These are phyloP conservation scores for Drosophila kambysellisi DNA, from an alignment of 2,888 invertebrate genomes.

Conservation along the genomic window DNA sequence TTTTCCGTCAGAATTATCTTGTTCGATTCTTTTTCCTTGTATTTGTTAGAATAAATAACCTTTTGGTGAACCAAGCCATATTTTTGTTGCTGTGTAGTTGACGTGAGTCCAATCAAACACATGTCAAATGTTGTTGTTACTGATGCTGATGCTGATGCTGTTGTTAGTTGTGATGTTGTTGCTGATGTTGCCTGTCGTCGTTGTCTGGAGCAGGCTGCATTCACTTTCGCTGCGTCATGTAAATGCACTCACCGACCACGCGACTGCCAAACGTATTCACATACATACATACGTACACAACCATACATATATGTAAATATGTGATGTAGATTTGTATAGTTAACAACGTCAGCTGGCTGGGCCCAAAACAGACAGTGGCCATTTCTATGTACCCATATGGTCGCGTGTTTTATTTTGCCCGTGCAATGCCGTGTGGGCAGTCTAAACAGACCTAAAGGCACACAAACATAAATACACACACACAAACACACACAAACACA, in stretches of 20 bases:
- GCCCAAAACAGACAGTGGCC: constrained; percentile 40
- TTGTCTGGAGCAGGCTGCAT: constrained; percentile 60
- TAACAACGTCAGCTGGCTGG: constrained; percentile 41
- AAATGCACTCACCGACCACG: constrained; percentile 69
- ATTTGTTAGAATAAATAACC: too few relatives aligned
- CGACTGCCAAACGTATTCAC: neutral
- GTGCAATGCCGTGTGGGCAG: constrained; percentile 47
- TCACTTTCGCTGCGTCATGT: constrained; percentile 77
- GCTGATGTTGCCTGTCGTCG: constrained; percentile 67
- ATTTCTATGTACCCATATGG: constrained; percentile 67
- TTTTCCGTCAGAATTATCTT: too few relatives aligned
- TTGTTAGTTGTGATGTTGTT: constrained; percentile 29
- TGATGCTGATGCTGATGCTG: constrained; percentile 31
- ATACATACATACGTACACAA: neutral
- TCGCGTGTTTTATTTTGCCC: constrained; percentile 45
- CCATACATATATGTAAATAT: neutral
- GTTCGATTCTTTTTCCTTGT: neutral
- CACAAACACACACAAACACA: neutral
- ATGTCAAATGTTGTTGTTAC: constrained; percentile 64
- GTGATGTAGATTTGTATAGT: constrained; percentile 14
- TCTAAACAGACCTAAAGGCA: constrained; percentile 20
- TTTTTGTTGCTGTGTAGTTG: constrained; percentile 9
- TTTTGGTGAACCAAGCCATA: neutral
- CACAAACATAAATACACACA: constrained; percentile 11
- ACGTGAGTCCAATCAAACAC: constrained; percentile 68